Evolutionary conservation across 2,797 vertebrate genomes (phyloP), one percentile per base, ranked within the genome.

Genomic region (Betta splendens): DNA sequence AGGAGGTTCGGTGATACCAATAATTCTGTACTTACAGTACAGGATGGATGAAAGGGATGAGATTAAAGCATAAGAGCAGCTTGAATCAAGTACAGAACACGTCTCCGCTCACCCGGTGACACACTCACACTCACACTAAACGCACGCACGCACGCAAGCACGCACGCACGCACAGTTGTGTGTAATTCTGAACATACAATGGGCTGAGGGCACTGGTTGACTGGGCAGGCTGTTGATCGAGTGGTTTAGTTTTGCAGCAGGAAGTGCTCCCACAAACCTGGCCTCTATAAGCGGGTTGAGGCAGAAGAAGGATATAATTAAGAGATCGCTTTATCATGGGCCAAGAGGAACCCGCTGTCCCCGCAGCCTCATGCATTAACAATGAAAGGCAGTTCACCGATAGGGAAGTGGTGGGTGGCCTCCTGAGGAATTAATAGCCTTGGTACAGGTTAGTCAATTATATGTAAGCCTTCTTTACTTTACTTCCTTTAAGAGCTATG

Each of bases 321-420:
- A 75, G 42, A 40, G 66, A 61, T 80, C 59, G 50, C 56, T 38
- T 46, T 62, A 55, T 23, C 31, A 31, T 45, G 49, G 53, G 59
- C 64, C 40, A 22, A 18, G 57, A 74, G 61, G 52, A 64, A 65
- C 70, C 59, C 79, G 61, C 77, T 51, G 75, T 77, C 65, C 73
- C 35, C 42, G 50, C 49, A 5, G 64, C 50, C 63, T 85, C 70
- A 75, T 81, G 68, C 75, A 85, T 85, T 83, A 86, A 64, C 67
- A 80, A 83, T 75, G 62, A 81, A 67, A 43, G 61, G 47, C 52
- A 52, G 75, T 67, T 57, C 31, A 13, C 36, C 59, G 75, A 77
- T 54, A 50, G 56, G 29, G 38, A 21, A 43, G 50, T 32, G 59
- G 26, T 7, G 31, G 60, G 35, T 15, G 57, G 39, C 43, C 28